A percentile compares a stretch with the other conserved stretches of the same genome.
Conservation (phyloP, 2,888 invertebrate species). For the Oxystoma pomonae region DNA sequence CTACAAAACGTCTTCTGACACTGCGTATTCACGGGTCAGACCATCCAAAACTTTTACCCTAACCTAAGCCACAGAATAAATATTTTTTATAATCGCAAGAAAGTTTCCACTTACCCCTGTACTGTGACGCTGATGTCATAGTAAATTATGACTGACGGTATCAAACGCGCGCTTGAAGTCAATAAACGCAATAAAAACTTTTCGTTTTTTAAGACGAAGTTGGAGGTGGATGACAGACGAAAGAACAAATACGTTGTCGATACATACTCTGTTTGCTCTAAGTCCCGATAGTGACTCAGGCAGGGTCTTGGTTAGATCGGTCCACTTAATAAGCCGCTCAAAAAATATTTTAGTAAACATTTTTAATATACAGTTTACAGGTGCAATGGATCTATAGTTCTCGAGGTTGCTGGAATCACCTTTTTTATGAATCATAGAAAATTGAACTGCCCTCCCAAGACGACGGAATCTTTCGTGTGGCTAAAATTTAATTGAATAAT, state of each 20-base stretch:
- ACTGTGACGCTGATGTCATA: not conserved
- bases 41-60: not conserved
- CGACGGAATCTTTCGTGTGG: not conserved
- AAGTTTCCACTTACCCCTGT: not conserved
- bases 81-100: not conserved
- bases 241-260: not conserved
- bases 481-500: not conserved
- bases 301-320: not conserved
- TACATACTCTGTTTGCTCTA: not conserved
- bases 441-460: not conserved
- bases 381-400: not conserved
- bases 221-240: not conserved
- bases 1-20: not conserved
- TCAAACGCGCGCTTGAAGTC: not conserved
- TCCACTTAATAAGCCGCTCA: not conserved
- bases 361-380: not conserved
- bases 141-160: not conserved
- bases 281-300: not conserved
- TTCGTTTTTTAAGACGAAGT: not conserved
- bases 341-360: not conserved
- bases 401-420: not conserved
- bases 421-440: not conserved
- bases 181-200: not conserved
- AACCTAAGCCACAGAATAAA: not conserved
- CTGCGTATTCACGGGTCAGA: not conserved